phyloP scores from a whole-genome alignment of 2,888 invertebrate species.

The Idaea dimidiata region DNA sequence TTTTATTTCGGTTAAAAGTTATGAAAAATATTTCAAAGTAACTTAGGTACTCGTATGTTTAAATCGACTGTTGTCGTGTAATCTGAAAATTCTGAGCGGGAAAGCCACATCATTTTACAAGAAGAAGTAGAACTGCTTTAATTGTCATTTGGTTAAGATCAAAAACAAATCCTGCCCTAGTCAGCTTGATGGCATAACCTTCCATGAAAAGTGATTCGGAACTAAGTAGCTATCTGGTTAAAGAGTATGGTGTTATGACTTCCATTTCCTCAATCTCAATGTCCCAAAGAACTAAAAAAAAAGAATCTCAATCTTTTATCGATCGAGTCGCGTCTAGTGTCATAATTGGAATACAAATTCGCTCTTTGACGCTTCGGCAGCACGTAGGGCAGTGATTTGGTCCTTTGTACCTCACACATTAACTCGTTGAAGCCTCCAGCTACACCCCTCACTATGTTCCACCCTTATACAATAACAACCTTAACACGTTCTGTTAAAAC shows the following conservation, averaged over 20 bases:
- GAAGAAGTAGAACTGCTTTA: no score
- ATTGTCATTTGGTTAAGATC: no score
- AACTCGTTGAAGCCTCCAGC: constrained; percentile 73
- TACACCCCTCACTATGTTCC: constrained; percentile 49
- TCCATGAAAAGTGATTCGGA: no score
- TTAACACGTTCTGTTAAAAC: constrained; percentile 33
- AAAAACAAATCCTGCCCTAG: no score
- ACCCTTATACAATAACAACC: constrained; percentile 42
- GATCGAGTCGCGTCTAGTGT: constrained; percentile 52
- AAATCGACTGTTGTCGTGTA: no score
- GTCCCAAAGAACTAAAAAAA: constrained; percentile 10
- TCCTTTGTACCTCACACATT: constrained; percentile 79
- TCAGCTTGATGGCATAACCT: no score
- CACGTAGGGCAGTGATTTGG: constrained; percentile 76
- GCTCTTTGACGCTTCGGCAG: constrained; percentile 70
- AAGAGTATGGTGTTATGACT: background rate
- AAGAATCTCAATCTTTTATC: constrained; percentile 36
- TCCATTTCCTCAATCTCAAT: background rate
- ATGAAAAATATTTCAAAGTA: no score
- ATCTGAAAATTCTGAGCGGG: no score
- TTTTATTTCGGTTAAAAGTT: background rate
- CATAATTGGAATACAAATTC: constrained; percentile 80
- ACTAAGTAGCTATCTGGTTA: constrained; percentile 3
- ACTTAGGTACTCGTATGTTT: no score
- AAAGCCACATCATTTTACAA: no score